These are phyloP conservation scores for Cheirogaleus medius DNA, from an alignment of 2,113 vertebrate genomes.

Conservation along the genomic window DNA sequence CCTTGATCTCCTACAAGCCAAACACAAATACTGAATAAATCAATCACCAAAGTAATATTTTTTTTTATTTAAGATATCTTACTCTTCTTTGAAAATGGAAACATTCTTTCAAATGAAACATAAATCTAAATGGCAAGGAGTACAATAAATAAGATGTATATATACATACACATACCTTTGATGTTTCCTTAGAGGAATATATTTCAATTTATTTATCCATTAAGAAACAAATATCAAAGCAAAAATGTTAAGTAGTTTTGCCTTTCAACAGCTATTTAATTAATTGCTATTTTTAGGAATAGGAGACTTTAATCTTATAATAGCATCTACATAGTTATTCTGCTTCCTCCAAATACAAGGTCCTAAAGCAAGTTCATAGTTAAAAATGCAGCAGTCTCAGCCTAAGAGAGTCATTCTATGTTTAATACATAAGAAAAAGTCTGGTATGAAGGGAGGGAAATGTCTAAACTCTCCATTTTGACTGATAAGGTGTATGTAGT, in stretches of 20 bases:
- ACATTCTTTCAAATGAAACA: background rate
- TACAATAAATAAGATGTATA: background rate
- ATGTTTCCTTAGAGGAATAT: background rate
- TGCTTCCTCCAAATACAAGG: background rate
- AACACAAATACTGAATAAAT: constrained; percentile 37
- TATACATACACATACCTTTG: background rate
- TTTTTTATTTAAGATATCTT: constrained; percentile 38
- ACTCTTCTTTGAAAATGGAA: constrained; percentile 35
- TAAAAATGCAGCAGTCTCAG: background rate
- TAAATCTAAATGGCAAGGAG: background rate
- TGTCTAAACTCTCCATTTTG: background rate
- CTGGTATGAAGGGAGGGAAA: background rate
- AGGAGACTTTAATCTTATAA: background rate
- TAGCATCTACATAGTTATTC: background rate
- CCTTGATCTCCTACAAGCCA: background rate
- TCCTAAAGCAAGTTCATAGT: background rate
- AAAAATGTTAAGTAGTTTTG: background rate
- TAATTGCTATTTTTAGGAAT: constrained; percentile 5
- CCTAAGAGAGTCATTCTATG: background rate
- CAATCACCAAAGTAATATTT: background rate
- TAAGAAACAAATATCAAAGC: background rate
- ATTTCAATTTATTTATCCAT: constrained; percentile 17
- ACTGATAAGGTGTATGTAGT: background rate
- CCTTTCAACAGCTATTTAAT: background rate
- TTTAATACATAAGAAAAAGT: background rate